Conservation (phyloP, 53 echinoderm and acorn worm species). For the Actinopyga echinites region DNA sequence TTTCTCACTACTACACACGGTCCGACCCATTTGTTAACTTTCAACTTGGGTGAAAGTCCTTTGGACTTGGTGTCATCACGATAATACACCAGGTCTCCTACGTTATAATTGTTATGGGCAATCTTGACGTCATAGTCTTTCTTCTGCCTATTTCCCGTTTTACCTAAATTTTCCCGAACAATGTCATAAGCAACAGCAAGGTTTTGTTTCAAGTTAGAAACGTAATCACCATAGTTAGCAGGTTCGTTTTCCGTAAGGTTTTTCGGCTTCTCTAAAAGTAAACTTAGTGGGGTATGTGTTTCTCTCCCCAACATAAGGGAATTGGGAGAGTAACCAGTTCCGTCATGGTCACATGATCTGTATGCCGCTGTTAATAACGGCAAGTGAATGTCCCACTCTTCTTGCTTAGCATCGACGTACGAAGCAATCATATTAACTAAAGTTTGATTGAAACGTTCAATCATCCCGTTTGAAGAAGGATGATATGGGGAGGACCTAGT, state of each 20-base stretch:
- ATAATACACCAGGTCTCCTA: too few species aligned
- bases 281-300: conserved; percentile 43
- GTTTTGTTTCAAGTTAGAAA: background rate
- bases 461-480: conserved; percentile 64
- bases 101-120: too few species aligned
- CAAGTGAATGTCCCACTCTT: conserved; percentile 61
- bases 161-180: conserved; percentile 45
- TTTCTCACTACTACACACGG: too few species aligned
- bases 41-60: too few species aligned
- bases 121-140: conserved; percentile 28
- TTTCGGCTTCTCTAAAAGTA: background rate
- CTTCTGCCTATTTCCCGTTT: conserved; percentile 26
- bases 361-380: conserved; percentile 68
- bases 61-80: too few species aligned
- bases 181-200: conserved; percentile 26
- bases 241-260: background rate
- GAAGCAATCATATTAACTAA: conserved; percentile 56
- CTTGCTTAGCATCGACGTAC: conserved; percentile 51
- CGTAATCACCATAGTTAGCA: conserved; percentile 28
- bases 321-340: conserved; percentile 56
- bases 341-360: conserved; percentile 44
- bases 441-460: conserved; percentile 65
- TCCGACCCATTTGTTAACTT: too few species aligned
- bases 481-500: conserved; percentile 64
- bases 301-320: conserved; percentile 68